Evolutionary conservation across 2,113 vertebrate genomes (phyloP).

Genomic region (Orycteropus afer): DNA sequence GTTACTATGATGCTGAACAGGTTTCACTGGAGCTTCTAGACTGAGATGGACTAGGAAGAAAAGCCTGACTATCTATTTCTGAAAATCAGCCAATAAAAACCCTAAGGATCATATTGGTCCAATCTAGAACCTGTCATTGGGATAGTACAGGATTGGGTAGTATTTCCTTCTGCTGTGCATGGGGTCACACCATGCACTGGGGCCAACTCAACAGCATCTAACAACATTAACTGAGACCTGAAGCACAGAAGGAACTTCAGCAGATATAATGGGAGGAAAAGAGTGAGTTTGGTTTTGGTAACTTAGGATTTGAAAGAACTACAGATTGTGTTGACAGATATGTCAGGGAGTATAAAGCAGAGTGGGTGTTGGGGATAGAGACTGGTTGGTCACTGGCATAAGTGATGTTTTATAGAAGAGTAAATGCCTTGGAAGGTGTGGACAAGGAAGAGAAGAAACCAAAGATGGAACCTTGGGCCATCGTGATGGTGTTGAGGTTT

Average conservation of each 20-base stretch:
- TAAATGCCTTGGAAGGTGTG: neutral
- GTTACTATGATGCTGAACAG: neutral
- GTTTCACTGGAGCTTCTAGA: too few species aligned
- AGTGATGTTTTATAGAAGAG: neutral
- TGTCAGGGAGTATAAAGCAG: neutral
- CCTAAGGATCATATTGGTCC: neutral
- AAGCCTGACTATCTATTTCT: neutral
- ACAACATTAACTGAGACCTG: neutral
- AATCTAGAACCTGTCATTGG: neutral
- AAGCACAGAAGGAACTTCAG: neutral
- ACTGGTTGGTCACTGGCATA: neutral
- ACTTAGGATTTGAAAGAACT: neutral
- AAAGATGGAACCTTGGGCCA: neutral
- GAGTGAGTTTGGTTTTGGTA: neutral
- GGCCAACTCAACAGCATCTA: neutral
- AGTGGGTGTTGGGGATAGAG: neutral
- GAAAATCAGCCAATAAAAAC: neutral
- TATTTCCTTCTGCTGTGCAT: neutral
- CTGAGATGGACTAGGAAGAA: too few species aligned
- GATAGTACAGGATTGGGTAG: neutral
- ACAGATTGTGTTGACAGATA: fast-evolving
- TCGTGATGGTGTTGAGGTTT: too few species aligned
- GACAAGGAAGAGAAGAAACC: neutral
- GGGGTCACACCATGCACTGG: neutral
- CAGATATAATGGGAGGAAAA: neutral